Conservation (phyloP, 2,888 invertebrate species). For the Cephus rjabovi region DNA sequence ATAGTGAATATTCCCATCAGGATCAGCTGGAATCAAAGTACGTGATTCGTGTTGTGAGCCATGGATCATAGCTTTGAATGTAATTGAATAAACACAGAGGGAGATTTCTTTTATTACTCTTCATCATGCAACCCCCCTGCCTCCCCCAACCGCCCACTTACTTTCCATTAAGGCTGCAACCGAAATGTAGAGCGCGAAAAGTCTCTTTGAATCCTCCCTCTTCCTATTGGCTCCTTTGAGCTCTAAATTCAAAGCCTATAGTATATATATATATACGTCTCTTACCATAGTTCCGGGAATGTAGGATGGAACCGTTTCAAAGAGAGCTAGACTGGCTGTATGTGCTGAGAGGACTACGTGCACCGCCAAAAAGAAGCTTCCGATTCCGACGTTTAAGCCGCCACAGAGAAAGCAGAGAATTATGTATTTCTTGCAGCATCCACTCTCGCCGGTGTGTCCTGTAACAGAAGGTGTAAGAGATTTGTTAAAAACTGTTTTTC, state of each 20-base stretch:
- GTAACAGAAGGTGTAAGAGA: neutral
- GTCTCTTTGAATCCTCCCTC: neutral
- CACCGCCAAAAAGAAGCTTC: slow-evolving; percentile 81
- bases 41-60: neutral
- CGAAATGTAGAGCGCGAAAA: neutral
- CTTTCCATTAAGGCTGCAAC: neutral
- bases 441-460: slow-evolving; percentile 44
- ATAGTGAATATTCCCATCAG: slow-evolving; percentile 88
- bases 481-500: neutral
- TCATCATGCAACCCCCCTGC: neutral
- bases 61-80: neutral
- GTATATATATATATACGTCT: slow-evolving; percentile 20
- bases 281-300: slow-evolving; percentile 92
- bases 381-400: slow-evolving; percentile 80
- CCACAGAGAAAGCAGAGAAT: slow-evolving; percentile 87
- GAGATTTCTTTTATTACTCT: neutral
- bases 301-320: slow-evolving; percentile 95
- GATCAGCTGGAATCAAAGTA: slow-evolving; percentile 75
- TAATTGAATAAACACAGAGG: neutral
- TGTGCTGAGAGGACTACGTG: slow-evolving; percentile 83
- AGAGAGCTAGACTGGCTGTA: slow-evolving; percentile 72
- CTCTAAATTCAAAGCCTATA: neutral
- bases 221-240: neutral
- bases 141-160: neutral
- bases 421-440: slow-evolving; percentile 76